Percentiles rank a stretch among this genome's conserved stretches.
Evolutionary conservation across 2,113 vertebrate species (phyloP).

Genomic region (Perca fluviatilis): DNA sequence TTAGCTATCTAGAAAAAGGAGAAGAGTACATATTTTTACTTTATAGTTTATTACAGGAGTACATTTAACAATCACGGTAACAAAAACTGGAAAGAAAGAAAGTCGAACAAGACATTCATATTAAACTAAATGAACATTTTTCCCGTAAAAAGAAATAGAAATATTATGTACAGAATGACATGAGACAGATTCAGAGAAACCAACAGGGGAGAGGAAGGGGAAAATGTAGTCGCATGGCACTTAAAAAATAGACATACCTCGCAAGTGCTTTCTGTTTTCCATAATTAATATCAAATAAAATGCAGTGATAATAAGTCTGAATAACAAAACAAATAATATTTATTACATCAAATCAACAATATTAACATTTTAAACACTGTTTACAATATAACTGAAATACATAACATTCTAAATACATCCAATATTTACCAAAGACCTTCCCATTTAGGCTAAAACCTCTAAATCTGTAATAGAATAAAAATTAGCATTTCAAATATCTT

Average conservation of each 20-base stretch:
- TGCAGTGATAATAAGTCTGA: slow-evolving; percentile 90
- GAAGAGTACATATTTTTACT: slow-evolving; percentile 66
- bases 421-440: slow-evolving; percentile 96
- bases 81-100: slow-evolving; percentile 77
- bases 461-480: slow-evolving; percentile 99
- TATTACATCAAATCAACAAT: slow-evolving; percentile 91
- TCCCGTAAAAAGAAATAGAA: slow-evolving; percentile 86
- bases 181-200: slow-evolving; percentile 82
- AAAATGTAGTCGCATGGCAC: slow-evolving; percentile 88
- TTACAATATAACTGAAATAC: slow-evolving; percentile 93
- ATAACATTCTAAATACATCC: slow-evolving; percentile 97
- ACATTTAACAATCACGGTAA: slow-evolving; percentile 89
- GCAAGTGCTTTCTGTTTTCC: slow-evolving; percentile 91
- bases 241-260: slow-evolving; percentile 88
- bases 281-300: slow-evolving; percentile 93
- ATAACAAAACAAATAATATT: slow-evolving; percentile 82
- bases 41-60: slow-evolving; percentile 90
- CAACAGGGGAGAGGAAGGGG: slow-evolving; percentile 78
- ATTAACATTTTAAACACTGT: slow-evolving; percentile 95
- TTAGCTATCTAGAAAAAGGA: neutral
- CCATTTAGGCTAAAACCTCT: slow-evolving; percentile 96
- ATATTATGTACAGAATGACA: slow-evolving; percentile 92
- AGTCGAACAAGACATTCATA: slow-evolving; percentile 90
- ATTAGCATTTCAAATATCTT: slow-evolving; percentile 97
- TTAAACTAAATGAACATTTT: slow-evolving; percentile 82